A percentile compares a stretch with the other conserved stretches of the same genome.
phyloP scores from a whole-genome alignment of 2,797 vertebrate species.

The Muscicapa striata region DNA sequence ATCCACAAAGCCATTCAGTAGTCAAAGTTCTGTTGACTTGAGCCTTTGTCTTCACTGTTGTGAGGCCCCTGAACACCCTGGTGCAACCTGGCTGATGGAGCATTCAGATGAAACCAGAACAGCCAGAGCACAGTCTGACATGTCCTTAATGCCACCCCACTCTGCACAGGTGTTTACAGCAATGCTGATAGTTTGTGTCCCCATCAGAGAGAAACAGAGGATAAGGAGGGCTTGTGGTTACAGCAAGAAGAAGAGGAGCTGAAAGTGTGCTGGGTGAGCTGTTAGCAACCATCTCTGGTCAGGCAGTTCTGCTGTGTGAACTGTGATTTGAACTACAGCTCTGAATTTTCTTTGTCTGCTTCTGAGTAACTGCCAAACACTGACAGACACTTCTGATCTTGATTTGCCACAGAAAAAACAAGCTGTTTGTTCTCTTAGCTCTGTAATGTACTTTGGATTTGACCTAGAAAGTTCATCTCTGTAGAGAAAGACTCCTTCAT shows the following conservation, averaged over 20 bases:
- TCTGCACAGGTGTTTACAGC: not conserved
- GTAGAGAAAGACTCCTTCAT: not conserved
- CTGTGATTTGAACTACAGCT: not conserved
- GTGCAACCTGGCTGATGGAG: fast-evolving
- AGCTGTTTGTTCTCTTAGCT: not conserved
- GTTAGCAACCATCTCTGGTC: not conserved
- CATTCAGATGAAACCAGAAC: not conserved
- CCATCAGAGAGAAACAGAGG: not conserved
- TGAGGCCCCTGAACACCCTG: not conserved
- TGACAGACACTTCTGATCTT: not conserved
- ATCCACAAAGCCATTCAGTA: not conserved
- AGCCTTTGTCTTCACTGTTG: not conserved
- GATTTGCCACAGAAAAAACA: not conserved
- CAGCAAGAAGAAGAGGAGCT: not conserved
- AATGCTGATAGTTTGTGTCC: not conserved
- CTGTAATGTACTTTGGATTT: not conserved
- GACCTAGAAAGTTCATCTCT: not conserved
- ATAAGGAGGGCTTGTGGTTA: not conserved
- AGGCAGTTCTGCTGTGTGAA: not conserved
- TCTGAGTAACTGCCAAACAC: not conserved
- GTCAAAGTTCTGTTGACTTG: not conserved
- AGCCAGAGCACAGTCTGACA: not conserved
- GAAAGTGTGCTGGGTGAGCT: not conserved
- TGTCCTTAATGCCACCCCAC: fast-evolving
- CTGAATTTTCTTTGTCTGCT: not conserved